Evolutionary conservation across 2,888 invertebrate species (phyloP).

Genomic region (Plemyria rubiginata): DNA sequence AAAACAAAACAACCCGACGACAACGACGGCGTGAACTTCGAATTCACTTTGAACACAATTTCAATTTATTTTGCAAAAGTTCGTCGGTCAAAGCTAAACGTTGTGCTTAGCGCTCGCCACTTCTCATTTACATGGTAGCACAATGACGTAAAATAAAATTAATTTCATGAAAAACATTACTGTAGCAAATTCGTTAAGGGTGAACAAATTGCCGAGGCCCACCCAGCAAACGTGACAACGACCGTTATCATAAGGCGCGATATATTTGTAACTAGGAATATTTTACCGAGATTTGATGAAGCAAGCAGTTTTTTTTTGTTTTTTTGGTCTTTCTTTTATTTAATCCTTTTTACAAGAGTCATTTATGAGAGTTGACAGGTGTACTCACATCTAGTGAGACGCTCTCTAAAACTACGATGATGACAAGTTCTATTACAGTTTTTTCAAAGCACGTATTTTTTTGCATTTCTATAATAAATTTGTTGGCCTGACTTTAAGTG

Average conservation of each 20-base stretch:
- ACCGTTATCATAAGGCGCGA: slow-evolving; percentile 70
- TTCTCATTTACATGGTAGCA: slow-evolving; percentile 56
- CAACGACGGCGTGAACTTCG: slow-evolving; percentile 24
- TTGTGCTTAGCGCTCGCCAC: slow-evolving; percentile 40
- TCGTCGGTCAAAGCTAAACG: slow-evolving; percentile 35
- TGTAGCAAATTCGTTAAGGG: slow-evolving; percentile 66
- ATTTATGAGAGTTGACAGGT: too few relatives aligned
- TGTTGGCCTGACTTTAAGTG: too few relatives aligned
- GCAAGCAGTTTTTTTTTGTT: too few relatives aligned
- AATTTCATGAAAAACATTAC: slow-evolving; percentile 71
- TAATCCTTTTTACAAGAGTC: too few relatives aligned
- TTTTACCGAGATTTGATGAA: not conserved
- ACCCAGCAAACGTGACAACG: slow-evolving; percentile 68
- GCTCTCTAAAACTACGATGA: too few relatives aligned
- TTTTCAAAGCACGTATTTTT: too few relatives aligned
- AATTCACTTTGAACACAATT: slow-evolving; percentile 29
- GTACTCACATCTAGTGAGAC: too few relatives aligned
- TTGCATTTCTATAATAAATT: too few relatives aligned
- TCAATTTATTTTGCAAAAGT: slow-evolving; percentile 31
- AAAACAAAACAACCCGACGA: slow-evolving; percentile 18
- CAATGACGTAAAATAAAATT: slow-evolving; percentile 65
- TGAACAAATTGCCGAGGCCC: slow-evolving; percentile 66
- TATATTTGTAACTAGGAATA: slow-evolving; percentile 41
- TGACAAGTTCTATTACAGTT: too few relatives aligned
- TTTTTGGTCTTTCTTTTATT: too few relatives aligned